Percentiles rank a stretch among this genome's conserved stretches.
Evolutionary conservation across 1,140 invertebrate genomes (phyloP).

Genomic region (Drosophila dunni): DNA sequence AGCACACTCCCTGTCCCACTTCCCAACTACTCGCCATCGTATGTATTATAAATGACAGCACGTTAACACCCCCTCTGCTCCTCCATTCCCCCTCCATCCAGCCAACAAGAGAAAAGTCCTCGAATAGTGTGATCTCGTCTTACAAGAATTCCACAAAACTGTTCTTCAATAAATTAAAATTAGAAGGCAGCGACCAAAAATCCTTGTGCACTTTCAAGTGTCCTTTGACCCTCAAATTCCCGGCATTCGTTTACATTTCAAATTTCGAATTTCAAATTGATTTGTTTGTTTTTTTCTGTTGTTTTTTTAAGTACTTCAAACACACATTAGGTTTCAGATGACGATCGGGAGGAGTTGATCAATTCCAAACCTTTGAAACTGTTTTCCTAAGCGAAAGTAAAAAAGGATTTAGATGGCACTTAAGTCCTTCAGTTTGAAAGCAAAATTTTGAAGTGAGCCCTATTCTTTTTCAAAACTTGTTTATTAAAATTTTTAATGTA

Average conservation of each 20-base stretch:
- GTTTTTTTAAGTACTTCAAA: constrained; percentile 37
- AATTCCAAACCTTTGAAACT: background rate
- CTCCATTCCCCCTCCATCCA: no score
- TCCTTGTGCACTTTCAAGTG: constrained; percentile 52
- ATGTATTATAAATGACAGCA: constrained; percentile 76
- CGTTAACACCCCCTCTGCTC: constrained; percentile 70
- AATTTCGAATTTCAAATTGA: constrained; percentile 23
- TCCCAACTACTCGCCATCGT: background rate
- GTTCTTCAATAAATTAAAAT: constrained; percentile 51
- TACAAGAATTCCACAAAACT: constrained; percentile 74
- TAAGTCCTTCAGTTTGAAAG: no score
- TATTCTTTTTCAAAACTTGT: no score
- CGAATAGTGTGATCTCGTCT: constrained; percentile 65
- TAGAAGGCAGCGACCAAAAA: constrained; percentile 37
- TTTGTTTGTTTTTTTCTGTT: constrained; percentile 56
- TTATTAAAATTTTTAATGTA: no score
- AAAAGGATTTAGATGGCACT: no score
- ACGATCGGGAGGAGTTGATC: constrained; percentile 26
- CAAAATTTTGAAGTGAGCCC: no score
- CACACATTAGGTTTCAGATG: constrained; percentile 62
- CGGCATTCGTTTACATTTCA: constrained; percentile 40
- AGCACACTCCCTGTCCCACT: constrained; percentile 8
- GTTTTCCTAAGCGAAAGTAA: background rate
- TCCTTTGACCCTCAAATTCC: background rate
- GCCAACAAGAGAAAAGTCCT: background rate